Evolutionary conservation across 2,113 vertebrate species (phyloP), one percentile per base, ranked within the genome.

Genomic region (Carassius carassius): DNA sequence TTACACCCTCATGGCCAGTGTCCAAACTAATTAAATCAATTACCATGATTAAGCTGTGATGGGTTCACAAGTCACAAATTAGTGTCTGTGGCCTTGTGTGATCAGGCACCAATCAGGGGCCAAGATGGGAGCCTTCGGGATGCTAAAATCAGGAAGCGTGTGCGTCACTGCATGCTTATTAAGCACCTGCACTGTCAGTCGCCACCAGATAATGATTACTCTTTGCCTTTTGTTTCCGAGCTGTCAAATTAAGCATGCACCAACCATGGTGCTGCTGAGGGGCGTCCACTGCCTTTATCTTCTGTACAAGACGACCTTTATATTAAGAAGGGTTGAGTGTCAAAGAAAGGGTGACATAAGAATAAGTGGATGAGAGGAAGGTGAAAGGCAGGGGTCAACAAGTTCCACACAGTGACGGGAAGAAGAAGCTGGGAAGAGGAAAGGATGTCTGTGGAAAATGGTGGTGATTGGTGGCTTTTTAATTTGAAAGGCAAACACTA

Each of bases 1-100:
- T 56, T 44, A n/a, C 21, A 58, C 47, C 49, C 69, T 87, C 78
- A 70, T 93, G 93, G 93, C 93, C 87, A 41, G 72, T 89, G 91
- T 92, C 90, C 91, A 93, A 93, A 93, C 92, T 92, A 94, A 94
- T 94, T 93, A 80, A 94, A 89, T 92, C 84, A 91, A 94, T 94
- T 92, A 92, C 90, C 89, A 89, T 92, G 79, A 94, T 94, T 94
- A 91, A 88, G 81, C 84, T 81, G 90, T 88, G 85, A 86, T 83
- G 77, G 77, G 82, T 90, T 89, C 89, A 75, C 83, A 58, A 78
- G 90, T 84, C 84, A 85, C 88, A 90, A 91, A 93, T 93, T 92
- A 92, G 90, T 89, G 92, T 92, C 91, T 91, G 56, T 54, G 89
- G 44, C 58, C 77, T 78, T 69, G 83, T 87, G 84, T 60, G 86